A percentile compares a stretch with the other conserved stretches of the same genome.
Evolutionary conservation across 2,113 vertebrate species (phyloP).

Genomic region (Raphicerus campestris): DNA sequence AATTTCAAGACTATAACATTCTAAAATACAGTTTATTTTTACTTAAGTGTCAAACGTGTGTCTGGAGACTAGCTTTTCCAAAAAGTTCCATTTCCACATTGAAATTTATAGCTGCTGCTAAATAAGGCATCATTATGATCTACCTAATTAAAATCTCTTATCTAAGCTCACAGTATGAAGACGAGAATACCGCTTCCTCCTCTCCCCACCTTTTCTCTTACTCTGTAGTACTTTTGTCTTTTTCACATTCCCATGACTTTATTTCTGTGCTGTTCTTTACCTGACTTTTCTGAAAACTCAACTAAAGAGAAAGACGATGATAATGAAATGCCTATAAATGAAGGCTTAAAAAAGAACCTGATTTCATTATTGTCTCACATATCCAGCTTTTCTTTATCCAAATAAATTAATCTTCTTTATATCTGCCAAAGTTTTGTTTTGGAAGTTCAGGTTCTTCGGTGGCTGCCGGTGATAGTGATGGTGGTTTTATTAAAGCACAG

Average conservation of each 20-base stretch:
- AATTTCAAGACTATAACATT: background rate
- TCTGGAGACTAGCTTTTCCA: background rate
- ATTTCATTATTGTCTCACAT: background rate
- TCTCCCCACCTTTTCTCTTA: background rate
- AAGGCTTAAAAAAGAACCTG: background rate
- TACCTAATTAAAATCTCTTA: background rate
- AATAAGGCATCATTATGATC: background rate
- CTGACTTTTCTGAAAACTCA: conserved; percentile 5
- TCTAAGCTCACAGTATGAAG: background rate
- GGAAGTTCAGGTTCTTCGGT: fast-evolving
- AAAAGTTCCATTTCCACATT: background rate
- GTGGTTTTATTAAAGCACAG: background rate
- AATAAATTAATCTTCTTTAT: background rate
- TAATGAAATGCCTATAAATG: background rate
- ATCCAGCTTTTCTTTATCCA: background rate
- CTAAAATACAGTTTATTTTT: conserved; percentile 24
- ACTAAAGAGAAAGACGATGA: background rate
- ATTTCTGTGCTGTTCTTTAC: background rate
- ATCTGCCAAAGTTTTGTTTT: background rate
- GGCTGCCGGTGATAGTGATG: background rate
- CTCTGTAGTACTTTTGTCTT: background rate
- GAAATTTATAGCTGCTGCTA: background rate
- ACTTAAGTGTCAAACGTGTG: background rate
- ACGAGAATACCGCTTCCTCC: background rate
- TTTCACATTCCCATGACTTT: background rate